These are phyloP conservation scores for Kryphioiulus occultus DNA, from an alignment of 2,888 invertebrate genomes.

Conservation along the genomic window DNA sequence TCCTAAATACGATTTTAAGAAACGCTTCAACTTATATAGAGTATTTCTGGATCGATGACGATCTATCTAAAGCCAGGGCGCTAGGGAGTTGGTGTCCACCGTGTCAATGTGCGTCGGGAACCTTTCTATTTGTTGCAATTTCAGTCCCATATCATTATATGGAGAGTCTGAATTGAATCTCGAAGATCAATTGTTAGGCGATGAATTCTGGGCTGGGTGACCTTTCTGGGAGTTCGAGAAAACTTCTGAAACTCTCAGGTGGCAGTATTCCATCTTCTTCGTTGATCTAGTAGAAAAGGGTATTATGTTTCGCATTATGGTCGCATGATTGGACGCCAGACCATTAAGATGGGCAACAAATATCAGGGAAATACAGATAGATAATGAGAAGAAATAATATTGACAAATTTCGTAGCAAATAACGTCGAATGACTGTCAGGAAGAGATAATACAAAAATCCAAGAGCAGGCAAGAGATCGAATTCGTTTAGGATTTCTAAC, in stretches of 20 bases:
- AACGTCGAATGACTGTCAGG: background rate
- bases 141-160: constrained; percentile 11
- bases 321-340: constrained; percentile 3
- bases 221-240: background rate
- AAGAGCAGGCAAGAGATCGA: background rate
- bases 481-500: background rate
- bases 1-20: constrained; percentile 4
- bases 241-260: constrained; percentile 11
- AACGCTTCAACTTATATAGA: background rate
- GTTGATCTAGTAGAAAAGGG: constrained; percentile 1
- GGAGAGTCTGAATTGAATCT: constrained; percentile 20
- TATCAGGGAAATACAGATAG: background rate
- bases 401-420: background rate
- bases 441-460: background rate
- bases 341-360: constrained; percentile 1
- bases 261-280: constrained; percentile 2
- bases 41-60: constrained; percentile 21
- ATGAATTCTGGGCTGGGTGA: background rate
- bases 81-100: constrained; percentile 15
- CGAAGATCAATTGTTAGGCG: constrained; percentile 26
- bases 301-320: background rate
- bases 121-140: constrained; percentile 26
- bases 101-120: background rate
- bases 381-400: constrained; percentile 12
- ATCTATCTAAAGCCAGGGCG: background rate